Conservation (phyloP, 2,113 vertebrate genomes). For the Ophthalmolycus amberensis region DNA sequence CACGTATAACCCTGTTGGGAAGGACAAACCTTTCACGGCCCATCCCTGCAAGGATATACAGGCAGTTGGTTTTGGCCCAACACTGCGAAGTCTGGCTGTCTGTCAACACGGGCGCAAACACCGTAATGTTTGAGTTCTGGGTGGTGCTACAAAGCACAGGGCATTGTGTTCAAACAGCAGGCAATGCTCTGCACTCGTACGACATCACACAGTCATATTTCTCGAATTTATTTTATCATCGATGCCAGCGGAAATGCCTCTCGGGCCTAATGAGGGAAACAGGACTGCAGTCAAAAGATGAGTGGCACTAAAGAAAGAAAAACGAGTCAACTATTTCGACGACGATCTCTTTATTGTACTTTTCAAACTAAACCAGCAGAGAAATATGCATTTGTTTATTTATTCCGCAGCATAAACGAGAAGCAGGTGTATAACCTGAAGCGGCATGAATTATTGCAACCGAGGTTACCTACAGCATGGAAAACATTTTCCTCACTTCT, state of each 20-base stretch:
- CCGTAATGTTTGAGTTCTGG: conserved; percentile 72
- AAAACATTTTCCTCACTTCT: conserved; percentile 44
- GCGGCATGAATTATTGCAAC: conserved; percentile 7
- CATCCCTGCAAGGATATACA: conserved; percentile 54
- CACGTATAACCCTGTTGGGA: conserved; percentile 16
- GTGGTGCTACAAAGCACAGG: conserved; percentile 62
- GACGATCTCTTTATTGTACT: conserved; percentile 19
- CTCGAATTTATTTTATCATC: conserved; percentile 42
- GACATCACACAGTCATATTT: conserved; percentile 27
- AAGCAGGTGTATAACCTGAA: conserved; percentile 18
- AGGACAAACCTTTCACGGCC: conserved; percentile 49
- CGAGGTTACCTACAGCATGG: conserved; percentile 2
- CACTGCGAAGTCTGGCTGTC: conserved; percentile 43
- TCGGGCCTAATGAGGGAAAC: conserved; percentile 46
- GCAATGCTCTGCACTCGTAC: conserved; percentile 31
- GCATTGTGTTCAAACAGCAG: conserved; percentile 65
- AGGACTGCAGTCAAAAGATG: conserved; percentile 49
- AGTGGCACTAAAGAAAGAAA: conserved; percentile 44
- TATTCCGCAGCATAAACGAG: not conserved
- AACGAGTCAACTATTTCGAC: conserved; percentile 36
- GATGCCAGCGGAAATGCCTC: conserved; percentile 35
- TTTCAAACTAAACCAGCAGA: conserved; percentile 30
- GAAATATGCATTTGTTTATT: conserved; percentile 25
- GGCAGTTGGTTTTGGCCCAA: conserved; percentile 67
- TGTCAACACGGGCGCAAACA: conserved; percentile 68